A percentile compares a stretch with the other conserved stretches of the same genome.
Conservation (phyloP, 2,888 invertebrate species). For the Entomobrya proxima region DNA sequence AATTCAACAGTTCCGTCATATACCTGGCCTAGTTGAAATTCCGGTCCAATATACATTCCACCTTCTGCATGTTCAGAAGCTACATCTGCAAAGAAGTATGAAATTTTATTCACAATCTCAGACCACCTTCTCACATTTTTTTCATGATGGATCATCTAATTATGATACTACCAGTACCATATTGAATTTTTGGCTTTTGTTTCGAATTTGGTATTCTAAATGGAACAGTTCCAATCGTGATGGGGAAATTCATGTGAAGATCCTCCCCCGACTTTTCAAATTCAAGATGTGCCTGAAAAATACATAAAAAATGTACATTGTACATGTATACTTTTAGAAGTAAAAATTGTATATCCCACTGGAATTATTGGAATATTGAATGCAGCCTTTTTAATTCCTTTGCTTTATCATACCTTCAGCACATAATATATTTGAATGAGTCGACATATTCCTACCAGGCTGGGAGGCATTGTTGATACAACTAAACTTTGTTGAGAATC, state of each 20-base stretch:
- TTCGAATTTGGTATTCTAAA: constrained; percentile 83
- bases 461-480: constrained; percentile 86
- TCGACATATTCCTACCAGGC: constrained; percentile 83
- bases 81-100: constrained; percentile 80
- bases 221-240: constrained; percentile 86
- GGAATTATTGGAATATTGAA: no score
- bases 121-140: no score
- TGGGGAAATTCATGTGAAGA: constrained; percentile 85
- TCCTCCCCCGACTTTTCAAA: constrained; percentile 85
- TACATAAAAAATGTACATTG: constrained; percentile 12
- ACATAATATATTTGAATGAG: constrained; percentile 85
- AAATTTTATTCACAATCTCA: not conserved
- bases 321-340: not conserved
- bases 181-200: constrained; percentile 81
- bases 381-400: no score
- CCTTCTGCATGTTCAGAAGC: constrained; percentile 86
- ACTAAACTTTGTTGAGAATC: constrained; percentile 83
- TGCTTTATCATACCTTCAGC: constrained; percentile 80
- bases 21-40: constrained; percentile 87
- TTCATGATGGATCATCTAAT: no score
- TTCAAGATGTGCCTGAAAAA: constrained; percentile 82
- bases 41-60: constrained; percentile 80
- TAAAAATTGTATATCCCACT: no score
- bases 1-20: constrained; percentile 83
- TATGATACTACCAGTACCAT: no score